Evolutionary conservation across 2,888 invertebrate species (phyloP), one percentile per base, ranked within the genome.

Genomic region (Folsomia manolachei): DNA sequence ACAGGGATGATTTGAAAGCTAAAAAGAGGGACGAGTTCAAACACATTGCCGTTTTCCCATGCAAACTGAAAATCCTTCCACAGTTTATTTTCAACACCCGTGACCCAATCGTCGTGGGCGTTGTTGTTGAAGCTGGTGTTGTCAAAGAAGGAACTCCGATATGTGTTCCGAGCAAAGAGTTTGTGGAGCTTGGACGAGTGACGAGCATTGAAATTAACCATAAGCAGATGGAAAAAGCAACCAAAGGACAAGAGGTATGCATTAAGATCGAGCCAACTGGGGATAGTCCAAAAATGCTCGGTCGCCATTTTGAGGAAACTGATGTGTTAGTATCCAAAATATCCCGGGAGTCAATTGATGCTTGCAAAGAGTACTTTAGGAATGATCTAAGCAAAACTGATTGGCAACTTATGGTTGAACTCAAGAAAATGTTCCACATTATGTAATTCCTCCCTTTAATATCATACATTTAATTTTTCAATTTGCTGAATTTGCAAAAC

Each of bases 211-310:
- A 99, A 85, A 88, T 89, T 82, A 98, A 99, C 87, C 96, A 99
- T 86, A 99, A 98, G 84, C 86, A 90, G 67, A 91, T 98, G 80
- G 97, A 98, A 77, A 88, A 88, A n/a, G 99, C 98, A 14, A 89
- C 94, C 78, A 95, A 95, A 84, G 99, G 99, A 0, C 92, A 93
- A 85, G 95, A 95, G 85, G 94, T 97, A 53, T 96, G 96, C 86
- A 89, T 97, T 82, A 98, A 97, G 87, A 98, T 99, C 80, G 97
- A 98, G 82, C 93, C 96, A 27, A 90, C 94, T 65, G 98, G 98
- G n/a, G 97, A 99, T 85, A 91, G 98, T 64, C 99, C 99, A 63
- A 98, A 98, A 87, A 92, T 99, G 92, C 96, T 91, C 85, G 99
- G 99, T 14, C 88, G 99, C 72, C 99, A 99, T 86, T 99, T 99